Conservation (phyloP, 2,888 invertebrate species). For the Danaus chrysippus region DNA sequence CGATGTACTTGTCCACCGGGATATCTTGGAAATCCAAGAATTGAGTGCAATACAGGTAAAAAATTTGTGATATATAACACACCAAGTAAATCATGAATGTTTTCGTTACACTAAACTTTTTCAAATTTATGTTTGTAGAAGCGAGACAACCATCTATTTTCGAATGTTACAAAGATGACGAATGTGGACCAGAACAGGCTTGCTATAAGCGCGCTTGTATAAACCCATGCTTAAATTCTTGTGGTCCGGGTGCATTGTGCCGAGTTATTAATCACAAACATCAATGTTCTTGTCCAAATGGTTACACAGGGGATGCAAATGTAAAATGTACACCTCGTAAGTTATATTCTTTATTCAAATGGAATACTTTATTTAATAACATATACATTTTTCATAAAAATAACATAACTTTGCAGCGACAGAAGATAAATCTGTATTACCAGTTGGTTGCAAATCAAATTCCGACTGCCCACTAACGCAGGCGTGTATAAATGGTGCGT, state of each 20-base stretch:
- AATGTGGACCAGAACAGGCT: constrained; percentile 85
- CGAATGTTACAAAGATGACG: constrained; percentile 88
- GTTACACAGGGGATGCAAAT: constrained; percentile 86
- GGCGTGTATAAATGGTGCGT: constrained; percentile 89
- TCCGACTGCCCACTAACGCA: constrained; percentile 90
- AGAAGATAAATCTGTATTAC: constrained; percentile 72
- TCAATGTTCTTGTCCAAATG: constrained; percentile 88
- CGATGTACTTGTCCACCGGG: constrained; percentile 88
- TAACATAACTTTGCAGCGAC: constrained; percentile 66
- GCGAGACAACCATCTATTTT: constrained; percentile 65
- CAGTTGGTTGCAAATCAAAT: constrained; percentile 85
- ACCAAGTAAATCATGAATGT: constrained; percentile 13
- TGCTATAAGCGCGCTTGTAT: constrained; percentile 88
- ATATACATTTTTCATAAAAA: constrained; percentile 2
- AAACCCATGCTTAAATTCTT: constrained; percentile 88
- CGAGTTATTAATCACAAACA: constrained; percentile 87
- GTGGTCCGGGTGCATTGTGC: constrained; percentile 90
- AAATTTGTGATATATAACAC: background rate
- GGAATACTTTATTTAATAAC: background rate
- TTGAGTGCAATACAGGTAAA: constrained; percentile 84
- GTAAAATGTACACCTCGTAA: constrained; percentile 89
- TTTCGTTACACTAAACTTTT: background rate
- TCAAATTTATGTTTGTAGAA: constrained; percentile 44
- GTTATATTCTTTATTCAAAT: constrained; percentile 44
- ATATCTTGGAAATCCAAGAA: constrained; percentile 87